These are phyloP conservation scores for Arctocebus calabarensis DNA, from an alignment of 2,797 vertebrate species.

Conservation along the genomic window DNA sequence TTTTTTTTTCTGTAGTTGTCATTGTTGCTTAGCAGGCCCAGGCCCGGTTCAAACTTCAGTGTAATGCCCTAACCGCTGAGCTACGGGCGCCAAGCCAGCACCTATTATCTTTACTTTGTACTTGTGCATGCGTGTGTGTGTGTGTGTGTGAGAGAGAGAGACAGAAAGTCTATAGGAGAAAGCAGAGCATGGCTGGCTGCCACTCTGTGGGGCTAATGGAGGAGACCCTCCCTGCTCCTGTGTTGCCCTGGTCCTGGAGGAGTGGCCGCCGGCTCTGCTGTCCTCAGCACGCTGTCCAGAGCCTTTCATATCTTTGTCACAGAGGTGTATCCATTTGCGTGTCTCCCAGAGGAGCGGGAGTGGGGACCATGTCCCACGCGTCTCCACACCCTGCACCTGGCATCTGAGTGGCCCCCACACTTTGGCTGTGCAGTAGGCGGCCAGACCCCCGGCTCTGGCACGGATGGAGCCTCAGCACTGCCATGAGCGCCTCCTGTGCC, in stretches of 20 bases:
- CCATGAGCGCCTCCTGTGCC: not conserved
- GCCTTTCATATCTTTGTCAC: not conserved
- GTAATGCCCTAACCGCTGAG: too few relatives aligned
- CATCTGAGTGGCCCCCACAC: not conserved
- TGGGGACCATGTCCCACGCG: not conserved
- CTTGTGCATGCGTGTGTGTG: not conserved
- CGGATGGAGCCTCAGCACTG: not conserved
- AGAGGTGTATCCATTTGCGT: not conserved
- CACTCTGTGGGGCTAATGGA: too few relatives aligned
- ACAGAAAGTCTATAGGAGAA: not conserved
- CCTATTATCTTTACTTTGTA: not conserved
- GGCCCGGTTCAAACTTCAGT: too few relatives aligned
- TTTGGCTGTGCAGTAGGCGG: too few relatives aligned
- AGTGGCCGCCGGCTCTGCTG: accelerated
- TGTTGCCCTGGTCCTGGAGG: too few relatives aligned
- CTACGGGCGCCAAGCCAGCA: too few relatives aligned
- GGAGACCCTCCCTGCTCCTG: not conserved
- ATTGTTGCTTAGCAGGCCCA: too few relatives aligned
- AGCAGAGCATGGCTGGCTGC: not conserved
- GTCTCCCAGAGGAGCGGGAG: not conserved
- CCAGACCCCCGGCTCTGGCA: not conserved
- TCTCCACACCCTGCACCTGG: not conserved
- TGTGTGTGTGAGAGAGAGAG: too few relatives aligned
- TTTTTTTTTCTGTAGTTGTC: too few relatives aligned
- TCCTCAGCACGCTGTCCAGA: not conserved